Base-by-base conservation (phyloP, 2,113 vertebrate genomes). In the Saimiri boliviensis region DNA sequence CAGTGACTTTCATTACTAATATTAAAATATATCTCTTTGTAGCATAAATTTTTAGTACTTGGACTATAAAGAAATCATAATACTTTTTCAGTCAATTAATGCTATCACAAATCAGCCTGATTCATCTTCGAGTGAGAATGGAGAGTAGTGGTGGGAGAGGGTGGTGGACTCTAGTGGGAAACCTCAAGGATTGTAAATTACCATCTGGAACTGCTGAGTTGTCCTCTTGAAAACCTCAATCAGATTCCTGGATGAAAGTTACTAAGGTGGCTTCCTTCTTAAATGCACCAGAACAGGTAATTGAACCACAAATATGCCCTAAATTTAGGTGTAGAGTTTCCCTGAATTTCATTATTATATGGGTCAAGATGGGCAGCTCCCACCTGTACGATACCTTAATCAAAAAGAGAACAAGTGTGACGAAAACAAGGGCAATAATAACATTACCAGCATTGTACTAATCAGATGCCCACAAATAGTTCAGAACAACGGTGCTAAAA, bases 401-500 rank as follows among this genome's bases (percentile, higher is more conserved):
- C 73, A 85, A 92, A 93, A 80, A 92, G 42, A 42, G 63, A 92
- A 84, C 85, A 81, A 95, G 19, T 21, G 42, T 63, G 83, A 81
- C 56, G 68, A 82, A 92, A 96, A 80, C 35, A 89, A 91, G 90
- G 49, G 47, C 83, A 73, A 82, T 52, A 37, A 80, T 74, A 85
- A 91, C 52, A 40, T 92, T 42, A 42, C 81, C 90, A 93, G 88
- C 81, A n/a, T 94, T 49, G 74, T 85, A 89, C 76, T 97, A 79
- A 97, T 95, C 94, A 93, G 97, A 97, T 92, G 73, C 87, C 85
- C 93, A 86, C 66, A 91, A 97, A 88, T 93, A 92, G 95, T 91
- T 93, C 94, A 97, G 95, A 98, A 92, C 70, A 93, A 96, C 82
- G 37, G 85, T 95, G 92, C 82, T 95, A 93, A 97, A 94, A 94